Evolutionary conservation across 2,113 vertebrate genomes (phyloP).

Genomic region (Chrysemys picta): DNA sequence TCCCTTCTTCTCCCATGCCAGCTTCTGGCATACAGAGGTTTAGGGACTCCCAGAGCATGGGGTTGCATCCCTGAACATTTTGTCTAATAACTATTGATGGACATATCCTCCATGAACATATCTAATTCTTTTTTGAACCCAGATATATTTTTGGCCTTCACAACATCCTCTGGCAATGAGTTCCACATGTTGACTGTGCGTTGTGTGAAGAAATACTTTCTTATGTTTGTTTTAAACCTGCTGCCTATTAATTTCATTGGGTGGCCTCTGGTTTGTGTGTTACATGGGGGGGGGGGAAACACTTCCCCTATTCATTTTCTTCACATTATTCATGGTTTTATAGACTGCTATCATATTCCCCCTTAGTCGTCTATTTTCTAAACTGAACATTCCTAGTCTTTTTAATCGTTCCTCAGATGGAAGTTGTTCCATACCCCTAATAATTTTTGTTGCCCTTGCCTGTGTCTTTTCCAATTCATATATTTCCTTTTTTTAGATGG

Average conservation of each 20-base stretch:
- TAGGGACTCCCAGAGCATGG: not conserved
- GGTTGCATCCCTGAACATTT: not conserved
- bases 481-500: not conserved
- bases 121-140: not conserved
- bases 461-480: not conserved
- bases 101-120: not conserved
- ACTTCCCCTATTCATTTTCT: not conserved
- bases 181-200: not conserved
- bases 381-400: not conserved
- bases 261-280: not conserved
- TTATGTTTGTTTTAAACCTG: not conserved
- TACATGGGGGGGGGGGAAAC: not conserved
- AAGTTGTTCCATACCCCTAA: not conserved
- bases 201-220: not conserved
- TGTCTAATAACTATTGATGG: not conserved
- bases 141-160: not conserved
- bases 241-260: not conserved
- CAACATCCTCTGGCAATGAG: not conserved
- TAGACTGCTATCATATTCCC: not conserved
- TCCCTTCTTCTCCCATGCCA: not conserved
- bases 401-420: not conserved
- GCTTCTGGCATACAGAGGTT: not conserved
- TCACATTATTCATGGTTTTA: not conserved
- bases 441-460: not conserved
- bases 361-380: not conserved